Base-by-base conservation (phyloP, 30 jellyfish, hydroid and myxozoan genomes). In the Aurelia sp. region DNA sequence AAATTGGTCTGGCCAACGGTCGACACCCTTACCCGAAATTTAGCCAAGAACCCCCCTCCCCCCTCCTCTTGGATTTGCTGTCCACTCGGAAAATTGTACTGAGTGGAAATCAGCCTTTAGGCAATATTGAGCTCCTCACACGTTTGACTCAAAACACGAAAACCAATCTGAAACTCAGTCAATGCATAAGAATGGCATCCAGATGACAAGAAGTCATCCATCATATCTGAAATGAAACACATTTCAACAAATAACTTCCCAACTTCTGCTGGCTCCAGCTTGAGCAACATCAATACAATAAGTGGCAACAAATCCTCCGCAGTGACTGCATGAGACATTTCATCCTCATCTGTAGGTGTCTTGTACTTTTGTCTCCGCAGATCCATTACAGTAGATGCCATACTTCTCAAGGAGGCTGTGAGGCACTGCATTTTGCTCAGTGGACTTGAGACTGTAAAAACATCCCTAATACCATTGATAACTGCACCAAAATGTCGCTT, bases 101-200 rank as follows among this genome's bases (percentile, higher is more conserved):
- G n/a, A n/a, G n/a, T n/a, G n/a, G n/a, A n/a, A n/a, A n/a, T n/a
- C n/a, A n/a, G n/a, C n/a, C 9, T 0, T 72, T 21, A 70, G 5
- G 80, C 67, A 35, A 90, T 24, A 13, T 73, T 67, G 13, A 93
- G 83, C 59, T 93, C 98, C 15, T 93, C 98, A 63, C 96, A 93
- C 8, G 96, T 90, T 84, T 93, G 96, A 62, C 89, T 97, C 53
- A 93, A 75, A 59, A 93, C 97, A 57, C 98, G 96, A 68, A 93
- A 82, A 0, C 96, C 98, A 10, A 85, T 88, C 53, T 93, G 98
- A 72, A 93, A 93, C 30, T 81, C 96, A 59, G 97, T 88, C 80
- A 93, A 84, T 0, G 98, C 97, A 67, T 93, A 93, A 22, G 98
- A 93, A 77, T 93, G 98, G 76, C 97, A 88, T 17, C 98, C 98